phyloP scores from a whole-genome alignment of 2,113 vertebrate species.

The Oryzias celebensis region DNA sequence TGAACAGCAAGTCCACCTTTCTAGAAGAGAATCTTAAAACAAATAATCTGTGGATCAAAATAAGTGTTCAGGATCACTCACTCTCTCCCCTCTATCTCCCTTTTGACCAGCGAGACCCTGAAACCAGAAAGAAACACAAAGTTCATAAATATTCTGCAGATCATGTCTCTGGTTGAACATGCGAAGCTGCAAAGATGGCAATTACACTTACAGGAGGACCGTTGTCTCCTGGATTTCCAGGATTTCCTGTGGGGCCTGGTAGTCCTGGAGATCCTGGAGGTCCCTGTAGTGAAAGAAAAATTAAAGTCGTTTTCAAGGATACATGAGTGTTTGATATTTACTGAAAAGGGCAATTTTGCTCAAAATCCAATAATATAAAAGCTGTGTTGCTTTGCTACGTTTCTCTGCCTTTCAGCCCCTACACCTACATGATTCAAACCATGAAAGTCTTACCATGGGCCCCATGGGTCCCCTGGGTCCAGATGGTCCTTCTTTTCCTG shows the following conservation, averaged over 20 bases:
- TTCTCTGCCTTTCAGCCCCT: too few species aligned
- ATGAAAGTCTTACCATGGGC: constrained; percentile 80
- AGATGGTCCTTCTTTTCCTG: constrained; percentile 87
- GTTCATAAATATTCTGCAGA: neutral
- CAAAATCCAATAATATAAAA: neutral
- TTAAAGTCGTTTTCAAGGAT: neutral
- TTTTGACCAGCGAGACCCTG: constrained; percentile 86
- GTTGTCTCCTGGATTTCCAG: constrained; percentile 87
- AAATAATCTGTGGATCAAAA: neutral
- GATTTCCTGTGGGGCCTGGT: constrained; percentile 84
- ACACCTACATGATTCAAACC: neutral
- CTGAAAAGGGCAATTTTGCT: too few species aligned
- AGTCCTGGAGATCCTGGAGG: constrained; percentile 88
- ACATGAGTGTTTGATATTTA: neutral
- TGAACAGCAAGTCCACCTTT: neutral
- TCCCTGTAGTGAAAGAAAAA: constrained; percentile 77
- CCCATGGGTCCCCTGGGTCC: constrained; percentile 91
- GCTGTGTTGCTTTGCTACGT: neutral
- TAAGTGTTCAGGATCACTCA: constrained; percentile 75
- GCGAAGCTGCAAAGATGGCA: neutral
- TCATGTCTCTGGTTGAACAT: neutral
- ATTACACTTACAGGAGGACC: constrained; percentile 83
- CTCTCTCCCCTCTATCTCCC: constrained; percentile 96
- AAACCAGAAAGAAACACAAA: constrained; percentile 54
- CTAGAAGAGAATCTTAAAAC: neutral